Evolutionary conservation across 2,113 vertebrate genomes (phyloP).

Genomic region (Hemichromis elongatus): DNA sequence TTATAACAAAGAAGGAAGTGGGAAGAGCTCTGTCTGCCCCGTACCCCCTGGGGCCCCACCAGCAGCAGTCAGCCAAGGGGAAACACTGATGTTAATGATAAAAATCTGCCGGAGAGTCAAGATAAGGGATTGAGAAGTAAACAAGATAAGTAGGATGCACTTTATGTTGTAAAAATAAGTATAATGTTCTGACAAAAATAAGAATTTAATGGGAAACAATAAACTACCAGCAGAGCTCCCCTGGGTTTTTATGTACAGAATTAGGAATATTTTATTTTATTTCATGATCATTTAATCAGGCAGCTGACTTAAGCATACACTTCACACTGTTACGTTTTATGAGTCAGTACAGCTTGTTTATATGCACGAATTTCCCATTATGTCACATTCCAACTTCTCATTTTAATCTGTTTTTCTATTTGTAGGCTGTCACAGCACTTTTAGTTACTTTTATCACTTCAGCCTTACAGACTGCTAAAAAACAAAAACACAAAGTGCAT

Average conservation of each 20-base stretch:
- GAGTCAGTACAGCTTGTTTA: not conserved
- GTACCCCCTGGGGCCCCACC: not conserved
- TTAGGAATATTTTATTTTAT: constrained; percentile 3
- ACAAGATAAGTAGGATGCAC: not conserved
- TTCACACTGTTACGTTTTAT: not conserved
- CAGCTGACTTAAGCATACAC: not conserved
- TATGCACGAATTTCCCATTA: not conserved
- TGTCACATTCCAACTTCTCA: not conserved
- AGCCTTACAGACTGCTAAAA: not conserved
- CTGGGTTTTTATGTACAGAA: not conserved
- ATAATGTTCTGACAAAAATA: not conserved
- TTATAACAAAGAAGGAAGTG: not conserved
- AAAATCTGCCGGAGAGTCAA: not conserved
- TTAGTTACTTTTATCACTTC: not conserved
- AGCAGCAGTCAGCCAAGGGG: not conserved
- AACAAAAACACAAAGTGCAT: not conserved
- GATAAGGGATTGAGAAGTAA: not conserved
- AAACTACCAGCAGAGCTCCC: constrained; percentile 8
- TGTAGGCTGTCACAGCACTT: not conserved
- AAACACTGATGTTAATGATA: not conserved
- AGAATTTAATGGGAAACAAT: constrained; percentile 24
- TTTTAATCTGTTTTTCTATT: not conserved
- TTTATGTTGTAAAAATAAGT: constrained; percentile 12
- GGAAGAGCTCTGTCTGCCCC: not conserved
- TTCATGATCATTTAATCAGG: constrained; percentile 1